Percentiles rank a stretch among this genome's conserved stretches.
Evolutionary conservation across 2,113 vertebrate genomes (phyloP).

Genomic region (Coreoperca whiteheadi): DNA sequence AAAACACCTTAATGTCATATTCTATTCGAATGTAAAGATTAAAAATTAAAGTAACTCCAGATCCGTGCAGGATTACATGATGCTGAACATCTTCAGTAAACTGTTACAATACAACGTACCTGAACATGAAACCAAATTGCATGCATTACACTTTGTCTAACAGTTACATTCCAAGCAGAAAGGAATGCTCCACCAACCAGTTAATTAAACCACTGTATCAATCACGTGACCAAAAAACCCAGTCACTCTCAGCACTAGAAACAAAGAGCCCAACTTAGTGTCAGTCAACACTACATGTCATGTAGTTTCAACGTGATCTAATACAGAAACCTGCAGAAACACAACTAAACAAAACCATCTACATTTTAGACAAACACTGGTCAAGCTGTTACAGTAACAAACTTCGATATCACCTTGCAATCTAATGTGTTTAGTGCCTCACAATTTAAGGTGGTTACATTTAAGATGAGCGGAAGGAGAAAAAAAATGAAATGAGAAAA

Average conservation of each 20-base stretch:
- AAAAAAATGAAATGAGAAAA: neutral
- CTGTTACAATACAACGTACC: too few species aligned
- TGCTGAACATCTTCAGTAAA: neutral
- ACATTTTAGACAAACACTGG: neutral
- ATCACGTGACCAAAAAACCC: neutral
- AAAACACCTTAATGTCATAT: too few species aligned
- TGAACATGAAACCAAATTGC: neutral
- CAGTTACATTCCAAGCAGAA: neutral
- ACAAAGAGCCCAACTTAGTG: neutral
- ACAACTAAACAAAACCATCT: neutral
- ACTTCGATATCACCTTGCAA: neutral
- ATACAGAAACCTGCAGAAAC: neutral
- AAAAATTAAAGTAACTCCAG: neutral
- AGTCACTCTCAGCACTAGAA: neutral
- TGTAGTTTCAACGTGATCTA: neutral
- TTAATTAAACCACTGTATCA: neutral
- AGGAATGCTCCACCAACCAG: neutral
- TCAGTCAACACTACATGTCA: neutral
- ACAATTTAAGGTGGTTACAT: neutral
- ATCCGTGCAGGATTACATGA: neutral
- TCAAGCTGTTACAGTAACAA: neutral
- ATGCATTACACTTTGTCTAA: neutral
- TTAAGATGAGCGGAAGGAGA: neutral
- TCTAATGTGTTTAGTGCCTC: neutral
- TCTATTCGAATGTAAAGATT: neutral